Evolutionary conservation across 2,888 invertebrate genomes (phyloP).

Genomic region (Idaea biselata): DNA sequence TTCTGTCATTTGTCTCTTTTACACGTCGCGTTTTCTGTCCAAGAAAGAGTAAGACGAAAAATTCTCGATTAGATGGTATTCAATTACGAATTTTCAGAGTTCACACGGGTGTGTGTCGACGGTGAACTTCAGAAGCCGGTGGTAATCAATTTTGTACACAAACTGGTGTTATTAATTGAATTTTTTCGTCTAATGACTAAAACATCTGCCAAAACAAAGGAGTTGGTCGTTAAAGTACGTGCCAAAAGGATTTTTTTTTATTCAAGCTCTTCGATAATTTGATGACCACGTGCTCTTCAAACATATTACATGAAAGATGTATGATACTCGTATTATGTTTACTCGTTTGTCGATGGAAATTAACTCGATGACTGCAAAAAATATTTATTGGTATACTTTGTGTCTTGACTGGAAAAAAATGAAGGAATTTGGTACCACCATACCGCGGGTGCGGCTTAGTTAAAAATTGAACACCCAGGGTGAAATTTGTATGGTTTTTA

Average conservation of each 20-base stretch:
- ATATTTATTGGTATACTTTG: neutral
- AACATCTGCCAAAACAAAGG: conserved; percentile 73
- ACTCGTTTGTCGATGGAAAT: conserved; percentile 1
- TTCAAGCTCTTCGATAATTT: conserved; percentile 34
- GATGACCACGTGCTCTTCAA: conserved; percentile 21
- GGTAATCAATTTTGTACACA: conserved; percentile 78
- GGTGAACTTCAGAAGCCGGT: conserved; percentile 70
- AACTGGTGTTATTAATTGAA: conserved; percentile 74
- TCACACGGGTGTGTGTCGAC: conserved; percentile 64
- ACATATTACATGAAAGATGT: neutral
- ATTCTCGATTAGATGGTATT: conserved; percentile 60
- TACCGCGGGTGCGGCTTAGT: too few relatives aligned
- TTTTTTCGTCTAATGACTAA: conserved; percentile 72
- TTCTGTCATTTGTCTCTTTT: conserved; percentile 57
- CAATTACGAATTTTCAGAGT: conserved; percentile 67
- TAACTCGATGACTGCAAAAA: neutral
- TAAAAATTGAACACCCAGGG: too few relatives aligned
- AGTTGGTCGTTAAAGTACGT: conserved; percentile 67
- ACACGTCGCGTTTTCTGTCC: conserved; percentile 18
- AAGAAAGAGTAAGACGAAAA: conserved; percentile 44
- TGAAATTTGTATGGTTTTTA: too few relatives aligned
- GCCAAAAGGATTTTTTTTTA: conserved; percentile 50
- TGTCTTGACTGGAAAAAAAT: neutral
- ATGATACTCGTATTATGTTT: conserved; percentile 14
- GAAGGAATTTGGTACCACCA: too few relatives aligned